Conservation (phyloP, 2,113 vertebrate genomes). For the Ptychochromis oligacanthus region DNA sequence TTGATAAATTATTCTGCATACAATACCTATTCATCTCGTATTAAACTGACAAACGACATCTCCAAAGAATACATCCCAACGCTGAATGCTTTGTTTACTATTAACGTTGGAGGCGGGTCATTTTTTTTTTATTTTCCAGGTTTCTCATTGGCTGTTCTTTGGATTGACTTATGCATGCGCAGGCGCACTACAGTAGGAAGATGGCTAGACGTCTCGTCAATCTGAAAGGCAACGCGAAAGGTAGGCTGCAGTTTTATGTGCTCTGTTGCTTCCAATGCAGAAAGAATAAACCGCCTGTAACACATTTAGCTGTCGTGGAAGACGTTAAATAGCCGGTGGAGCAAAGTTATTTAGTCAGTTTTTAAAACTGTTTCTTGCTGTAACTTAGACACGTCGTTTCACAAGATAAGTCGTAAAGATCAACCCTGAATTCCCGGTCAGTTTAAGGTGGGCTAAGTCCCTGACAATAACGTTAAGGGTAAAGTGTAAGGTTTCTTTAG, state of each 20-base stretch:
- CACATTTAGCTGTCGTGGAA: accelerated
- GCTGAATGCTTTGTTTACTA: constrained; percentile 43
- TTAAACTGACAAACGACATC: background rate
- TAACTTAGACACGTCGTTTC: background rate
- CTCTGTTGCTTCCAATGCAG: background rate
- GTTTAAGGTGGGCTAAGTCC: background rate
- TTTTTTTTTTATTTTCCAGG: accelerated
- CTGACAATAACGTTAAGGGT: background rate
- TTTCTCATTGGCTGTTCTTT: constrained; percentile 46
- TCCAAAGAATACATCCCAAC: background rate
- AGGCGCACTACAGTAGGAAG: constrained; percentile 47
- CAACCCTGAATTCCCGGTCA: background rate
- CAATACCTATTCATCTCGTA: background rate
- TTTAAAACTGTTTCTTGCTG: background rate
- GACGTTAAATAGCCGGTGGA: background rate
- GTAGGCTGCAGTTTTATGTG: constrained; percentile 9
- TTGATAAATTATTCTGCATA: background rate
- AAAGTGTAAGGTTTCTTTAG: background rate
- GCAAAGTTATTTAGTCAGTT: background rate
- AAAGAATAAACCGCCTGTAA: background rate
- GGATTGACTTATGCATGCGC: constrained; percentile 33
- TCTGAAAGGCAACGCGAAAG: constrained; percentile 22
- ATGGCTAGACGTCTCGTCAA: background rate
- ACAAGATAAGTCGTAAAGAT: background rate
- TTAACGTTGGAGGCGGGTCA: constrained; percentile 27